A percentile compares a stretch with the other conserved stretches of the same genome.
These are phyloP conservation scores for Tachina lurida DNA, from an alignment of 2,888 invertebrate species.

Conservation along the genomic window DNA sequence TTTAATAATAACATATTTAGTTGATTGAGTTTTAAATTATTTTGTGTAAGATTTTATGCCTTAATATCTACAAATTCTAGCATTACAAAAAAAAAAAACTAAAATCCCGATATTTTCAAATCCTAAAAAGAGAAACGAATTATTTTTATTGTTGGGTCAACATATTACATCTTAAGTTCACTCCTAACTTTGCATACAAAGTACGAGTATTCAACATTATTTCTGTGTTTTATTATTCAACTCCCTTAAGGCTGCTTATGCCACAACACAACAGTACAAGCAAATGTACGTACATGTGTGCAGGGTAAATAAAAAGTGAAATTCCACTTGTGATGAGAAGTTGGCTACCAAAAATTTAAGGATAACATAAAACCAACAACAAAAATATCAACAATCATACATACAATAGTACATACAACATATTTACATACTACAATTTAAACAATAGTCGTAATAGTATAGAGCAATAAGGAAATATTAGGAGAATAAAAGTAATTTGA, in stretches of 20 bases:
- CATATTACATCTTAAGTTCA: constrained; percentile 23
- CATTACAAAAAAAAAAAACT: constrained; percentile 16
- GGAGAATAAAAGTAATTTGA: constrained; percentile 9
- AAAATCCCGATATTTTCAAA: constrained; percentile 56
- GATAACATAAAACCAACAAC: constrained; percentile 33
- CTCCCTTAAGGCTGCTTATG: constrained; percentile 53
- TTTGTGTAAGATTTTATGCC: neutral
- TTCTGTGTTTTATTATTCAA: constrained; percentile 27
- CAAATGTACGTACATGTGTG: neutral
- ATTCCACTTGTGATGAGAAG: constrained; percentile 53
- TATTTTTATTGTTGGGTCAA: neutral
- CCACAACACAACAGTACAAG: constrained; percentile 21
- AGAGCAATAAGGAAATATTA: constrained; percentile 1
- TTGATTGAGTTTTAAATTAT: neutral
- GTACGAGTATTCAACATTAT: constrained; percentile 22
- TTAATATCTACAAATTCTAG: neutral
- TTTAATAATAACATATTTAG: neutral
- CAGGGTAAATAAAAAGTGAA: constrained; percentile 70
- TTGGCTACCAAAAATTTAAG: constrained; percentile 45
- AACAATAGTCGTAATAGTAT: constrained; percentile 34
- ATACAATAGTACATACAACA: constrained; percentile 5
- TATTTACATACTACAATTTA: constrained; percentile 53
- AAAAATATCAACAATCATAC: constrained; percentile 38
- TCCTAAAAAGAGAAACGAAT: constrained; percentile 54
- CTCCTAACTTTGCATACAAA: constrained; percentile 28